Evolutionary conservation across 2,888 invertebrate genomes (phyloP).

Genomic region (Brachyopa scutellaris): DNA sequence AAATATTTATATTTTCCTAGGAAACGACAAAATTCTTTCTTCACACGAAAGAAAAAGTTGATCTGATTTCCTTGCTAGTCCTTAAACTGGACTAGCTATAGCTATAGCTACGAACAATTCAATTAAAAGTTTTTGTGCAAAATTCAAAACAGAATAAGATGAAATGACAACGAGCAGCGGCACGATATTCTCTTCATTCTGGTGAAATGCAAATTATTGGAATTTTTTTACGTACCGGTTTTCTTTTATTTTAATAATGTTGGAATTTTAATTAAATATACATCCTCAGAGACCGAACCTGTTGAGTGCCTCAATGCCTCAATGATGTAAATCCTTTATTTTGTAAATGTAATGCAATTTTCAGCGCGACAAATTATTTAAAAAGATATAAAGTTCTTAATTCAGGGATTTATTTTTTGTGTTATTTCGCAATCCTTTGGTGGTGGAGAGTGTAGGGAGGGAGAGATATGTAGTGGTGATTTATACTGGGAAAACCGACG

Average conservation of each 20-base stretch:
- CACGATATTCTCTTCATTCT: constrained; percentile 7
- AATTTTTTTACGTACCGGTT: constrained; percentile 41
- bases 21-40: neutral
- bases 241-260: constrained; percentile 24
- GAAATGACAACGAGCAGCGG: constrained; percentile 28
- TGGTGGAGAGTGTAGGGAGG: no score
- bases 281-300: constrained; percentile 22
- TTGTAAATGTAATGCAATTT: constrained; percentile 22
- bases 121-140: constrained; percentile 63
- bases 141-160: constrained; percentile 46
- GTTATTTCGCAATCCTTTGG: no score
- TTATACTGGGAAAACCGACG: no score
- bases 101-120: constrained; percentile 60
- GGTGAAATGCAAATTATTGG: constrained; percentile 57
- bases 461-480: no score
- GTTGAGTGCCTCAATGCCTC: constrained; percentile 13
- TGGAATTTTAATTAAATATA: constrained; percentile 60
- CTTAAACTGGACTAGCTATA: constrained; percentile 34
- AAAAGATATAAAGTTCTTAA: no score
- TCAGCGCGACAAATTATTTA: constrained; percentile 15
- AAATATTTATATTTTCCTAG: constrained; percentile 8
- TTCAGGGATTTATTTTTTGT: neutral
- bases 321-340: constrained; percentile 21
- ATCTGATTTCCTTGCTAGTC: constrained; percentile 11
- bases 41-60: constrained; percentile 9